These are phyloP conservation scores for Formica selysi DNA, from an alignment of 1,140 invertebrate genomes.

Conservation along the genomic window DNA sequence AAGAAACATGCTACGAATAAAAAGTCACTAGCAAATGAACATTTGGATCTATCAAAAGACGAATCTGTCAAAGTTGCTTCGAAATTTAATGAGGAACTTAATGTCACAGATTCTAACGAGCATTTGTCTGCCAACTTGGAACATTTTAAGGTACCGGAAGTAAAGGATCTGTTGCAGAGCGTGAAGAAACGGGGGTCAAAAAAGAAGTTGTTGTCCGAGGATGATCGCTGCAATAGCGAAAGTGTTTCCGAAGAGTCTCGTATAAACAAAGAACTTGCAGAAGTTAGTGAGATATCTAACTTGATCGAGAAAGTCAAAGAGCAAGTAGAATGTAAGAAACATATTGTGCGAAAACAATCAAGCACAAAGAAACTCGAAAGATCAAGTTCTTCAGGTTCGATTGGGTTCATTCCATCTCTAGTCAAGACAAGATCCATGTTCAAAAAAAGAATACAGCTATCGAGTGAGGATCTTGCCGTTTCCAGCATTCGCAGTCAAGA, in stretches of 20 bases:
- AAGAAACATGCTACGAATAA: constrained; percentile 67
- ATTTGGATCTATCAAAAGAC: constrained; percentile 39
- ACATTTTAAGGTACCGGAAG: constrained; percentile 71
- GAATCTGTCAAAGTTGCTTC: constrained; percentile 4
- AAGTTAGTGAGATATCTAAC: not conserved
- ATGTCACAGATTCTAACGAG: not conserved
- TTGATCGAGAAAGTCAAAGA: constrained; percentile 19
- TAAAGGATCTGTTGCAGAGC: constrained; percentile 55
- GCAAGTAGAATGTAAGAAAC: not conserved
- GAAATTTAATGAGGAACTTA: not conserved
- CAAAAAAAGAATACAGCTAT: constrained; percentile 42
- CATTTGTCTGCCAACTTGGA: constrained; percentile 21
- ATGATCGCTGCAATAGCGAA: constrained; percentile 63
- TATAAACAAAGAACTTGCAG: not conserved
- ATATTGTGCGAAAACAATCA: not conserved
- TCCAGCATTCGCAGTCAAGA: not conserved
- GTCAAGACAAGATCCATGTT: constrained; percentile 39
- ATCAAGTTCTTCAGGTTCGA: constrained; percentile 56
- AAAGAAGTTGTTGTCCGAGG: constrained; percentile 68
- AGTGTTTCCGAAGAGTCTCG: not conserved
- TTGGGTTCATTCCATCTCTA: not conserved
- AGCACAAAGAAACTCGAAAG: constrained; percentile 32
- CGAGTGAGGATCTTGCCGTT: constrained; percentile 49
- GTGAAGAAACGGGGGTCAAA: constrained; percentile 72
- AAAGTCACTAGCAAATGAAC: constrained; percentile 45